Conservation (phyloP, 35 echinoderm and acorn worm genomes). For the Anneissia japonica region DNA sequence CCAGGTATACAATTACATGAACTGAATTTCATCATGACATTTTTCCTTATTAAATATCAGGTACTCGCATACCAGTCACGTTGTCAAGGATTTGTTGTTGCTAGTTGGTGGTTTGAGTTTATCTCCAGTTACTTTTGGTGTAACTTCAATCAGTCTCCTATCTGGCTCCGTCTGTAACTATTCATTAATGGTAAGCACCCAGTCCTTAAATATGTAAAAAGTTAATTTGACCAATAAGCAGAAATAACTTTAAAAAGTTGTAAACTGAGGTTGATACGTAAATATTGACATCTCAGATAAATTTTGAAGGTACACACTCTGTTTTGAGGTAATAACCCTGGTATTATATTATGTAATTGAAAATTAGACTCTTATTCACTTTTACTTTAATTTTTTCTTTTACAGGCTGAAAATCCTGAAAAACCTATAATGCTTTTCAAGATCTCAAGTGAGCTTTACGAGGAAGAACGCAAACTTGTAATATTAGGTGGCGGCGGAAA, state of each 20-base stretch:
- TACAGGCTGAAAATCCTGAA: slow-evolving; percentile 45
- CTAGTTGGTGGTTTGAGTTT: slow-evolving; percentile 79
- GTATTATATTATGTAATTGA: neutral
- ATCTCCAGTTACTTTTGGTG: slow-evolving; percentile 30
- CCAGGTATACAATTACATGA: too few species aligned
- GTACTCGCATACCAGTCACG: slow-evolving; percentile 80
- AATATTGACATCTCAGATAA: too few species aligned
- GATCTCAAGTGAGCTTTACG: slow-evolving; percentile 50
- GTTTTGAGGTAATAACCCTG: neutral
- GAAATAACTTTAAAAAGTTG: too few species aligned
- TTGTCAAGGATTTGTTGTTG: slow-evolving; percentile 43
- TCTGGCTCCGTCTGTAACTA: slow-evolving; percentile 23
- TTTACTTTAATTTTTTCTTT: neutral
- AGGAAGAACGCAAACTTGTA: slow-evolving; percentile 25
- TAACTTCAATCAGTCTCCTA: slow-evolving; percentile 34
- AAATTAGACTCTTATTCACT: neutral
- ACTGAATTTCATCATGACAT: too few species aligned
- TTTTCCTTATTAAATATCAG: slow-evolving; percentile 26
- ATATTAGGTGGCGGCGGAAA: slow-evolving; percentile 71
- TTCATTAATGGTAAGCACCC: slow-evolving; percentile 36
- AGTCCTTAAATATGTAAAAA: neutral
- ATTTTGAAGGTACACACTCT: too few species aligned
- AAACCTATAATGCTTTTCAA: slow-evolving; percentile 78
- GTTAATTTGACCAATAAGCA: too few species aligned
- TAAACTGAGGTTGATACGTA: too few species aligned